These are phyloP conservation scores for Drosophila kokeensis DNA, from an alignment of 2,888 invertebrate genomes.

Conservation along the genomic window DNA sequence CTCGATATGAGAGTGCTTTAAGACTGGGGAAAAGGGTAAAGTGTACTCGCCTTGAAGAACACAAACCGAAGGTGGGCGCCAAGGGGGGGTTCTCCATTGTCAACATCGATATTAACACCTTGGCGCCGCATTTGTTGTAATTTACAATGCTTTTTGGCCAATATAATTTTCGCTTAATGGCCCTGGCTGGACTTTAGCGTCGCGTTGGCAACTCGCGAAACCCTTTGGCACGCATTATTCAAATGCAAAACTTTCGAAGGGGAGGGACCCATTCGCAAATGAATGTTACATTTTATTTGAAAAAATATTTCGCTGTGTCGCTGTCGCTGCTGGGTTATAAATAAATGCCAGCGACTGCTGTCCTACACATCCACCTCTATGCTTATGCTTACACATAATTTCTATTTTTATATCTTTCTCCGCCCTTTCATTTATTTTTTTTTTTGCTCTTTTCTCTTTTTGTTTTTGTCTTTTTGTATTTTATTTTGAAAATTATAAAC, in stretches of 20 bases:
- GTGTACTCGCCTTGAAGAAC: neutral
- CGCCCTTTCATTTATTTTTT: neutral
- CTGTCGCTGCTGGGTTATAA: conserved; percentile 47
- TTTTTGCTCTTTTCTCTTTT: neutral
- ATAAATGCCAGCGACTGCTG: conserved; percentile 56
- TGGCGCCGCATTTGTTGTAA: conserved; percentile 56
- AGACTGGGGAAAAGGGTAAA: neutral
- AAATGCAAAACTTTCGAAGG: conserved; percentile 62
- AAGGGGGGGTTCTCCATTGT: neutral
- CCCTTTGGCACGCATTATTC: conserved; percentile 76
- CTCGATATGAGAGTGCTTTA: neutral
- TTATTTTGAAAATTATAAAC: conserved; percentile 62
- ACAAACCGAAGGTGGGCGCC: neutral
- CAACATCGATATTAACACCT: conserved; percentile 70
- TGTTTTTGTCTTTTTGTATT: conserved; percentile 5
- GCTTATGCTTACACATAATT: conserved; percentile 26
- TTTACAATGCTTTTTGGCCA: conserved; percentile 64
- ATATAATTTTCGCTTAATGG: conserved; percentile 74
- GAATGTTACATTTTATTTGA: conserved; percentile 74
- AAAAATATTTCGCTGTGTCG: conserved; percentile 40
- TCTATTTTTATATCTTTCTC: conserved; percentile 32
- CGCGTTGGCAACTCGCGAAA: conserved; percentile 41
- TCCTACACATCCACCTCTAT: conserved; percentile 39
- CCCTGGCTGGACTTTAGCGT: conserved; percentile 20
- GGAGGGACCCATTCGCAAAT: conserved; percentile 61